A percentile compares a stretch with the other conserved stretches of the same genome.
Evolutionary conservation across 92 coral and sea anemone genomes (phyloP).

Genomic region (Epizoanthus rinbou): DNA sequence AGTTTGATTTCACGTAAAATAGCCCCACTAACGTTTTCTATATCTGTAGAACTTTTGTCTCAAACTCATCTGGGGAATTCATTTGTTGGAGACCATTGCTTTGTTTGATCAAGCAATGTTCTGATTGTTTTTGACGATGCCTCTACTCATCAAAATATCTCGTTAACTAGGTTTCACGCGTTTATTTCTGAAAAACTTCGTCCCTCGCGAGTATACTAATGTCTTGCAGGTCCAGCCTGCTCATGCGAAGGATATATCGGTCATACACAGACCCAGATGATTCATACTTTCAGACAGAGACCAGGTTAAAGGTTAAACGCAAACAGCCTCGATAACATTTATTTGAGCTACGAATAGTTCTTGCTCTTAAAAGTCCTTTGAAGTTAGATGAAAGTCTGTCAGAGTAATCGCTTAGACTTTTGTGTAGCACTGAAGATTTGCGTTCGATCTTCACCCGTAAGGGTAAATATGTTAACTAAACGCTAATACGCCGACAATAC

Average conservation of each 20-base stretch:
- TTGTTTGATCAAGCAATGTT: not conserved
- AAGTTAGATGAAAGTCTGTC: not conserved
- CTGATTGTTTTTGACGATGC: not conserved
- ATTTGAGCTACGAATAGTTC: not conserved
- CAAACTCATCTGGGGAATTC: not conserved
- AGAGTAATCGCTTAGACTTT: too few relatives aligned
- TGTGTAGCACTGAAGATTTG: too few relatives aligned
- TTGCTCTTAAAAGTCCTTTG: too few relatives aligned
- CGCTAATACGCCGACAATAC: too few relatives aligned
- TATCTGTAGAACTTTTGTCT: not conserved
- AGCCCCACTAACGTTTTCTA: too few relatives aligned
- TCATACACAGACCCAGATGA: not conserved
- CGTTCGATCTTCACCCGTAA: not conserved
- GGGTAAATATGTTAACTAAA: too few relatives aligned
- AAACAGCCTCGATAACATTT: not conserved
- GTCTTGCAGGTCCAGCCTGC: not conserved
- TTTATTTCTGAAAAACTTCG: not conserved
- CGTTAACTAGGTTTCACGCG: not conserved
- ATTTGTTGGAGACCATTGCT: not conserved
- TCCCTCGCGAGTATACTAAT: not conserved
- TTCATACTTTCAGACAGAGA: not conserved
- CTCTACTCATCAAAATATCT: not conserved
- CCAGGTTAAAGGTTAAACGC: conserved; percentile 10
- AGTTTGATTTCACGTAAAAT: not conserved
- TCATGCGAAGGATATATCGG: not conserved